Evolutionary conservation across 1,140 invertebrate species (phyloP), one percentile per base, ranked within the genome.

Genomic region (Platyscapa corneri): DNA sequence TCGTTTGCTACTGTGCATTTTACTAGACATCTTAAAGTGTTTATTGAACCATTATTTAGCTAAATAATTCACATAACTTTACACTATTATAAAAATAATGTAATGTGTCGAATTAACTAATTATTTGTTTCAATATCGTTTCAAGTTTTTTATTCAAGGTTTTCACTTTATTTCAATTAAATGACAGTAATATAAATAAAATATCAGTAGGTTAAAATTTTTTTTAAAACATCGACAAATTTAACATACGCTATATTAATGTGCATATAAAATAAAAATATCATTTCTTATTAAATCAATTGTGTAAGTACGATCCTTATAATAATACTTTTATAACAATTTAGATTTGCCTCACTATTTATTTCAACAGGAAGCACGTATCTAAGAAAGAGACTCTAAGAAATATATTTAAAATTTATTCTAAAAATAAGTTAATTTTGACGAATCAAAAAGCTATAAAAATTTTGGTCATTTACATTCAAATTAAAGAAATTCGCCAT

Each of bases 71-170:
- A 82, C 78, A 82, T 81, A 81, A 76, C 76, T 5, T 49, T 67
- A 67, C 79, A 85, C 53, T 82, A 76, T 85, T 85, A 85, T 53
- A 65, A 53, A 80, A 85, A 82, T 81, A 79, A 85, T 85, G 84
- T 85, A 85, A 85, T 85, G 84, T 82, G 78, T 85, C 78, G 0
- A 39, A 37, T 53, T 78, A 27, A 18, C 30, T 53, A 77, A 18
- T 56, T 53, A 83, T 3, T 27, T 6, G 10, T 23, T 27, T 18
- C 16, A 18, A 60, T 27, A 60, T n/a, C 37, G 20, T 30, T 10
- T 37, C 18, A 46, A 46, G 16, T 70, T 42, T 49, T 49, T 81
- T 65, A 2, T 30, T 3, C 23, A 30, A 32, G 18, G 49, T 70
- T 67, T 81, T 81, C 27, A 27, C 56, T 60, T 27, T 60, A 56